Conservation (phyloP, 2,797 vertebrate genomes). For the Gymnothorax reevesii region DNA sequence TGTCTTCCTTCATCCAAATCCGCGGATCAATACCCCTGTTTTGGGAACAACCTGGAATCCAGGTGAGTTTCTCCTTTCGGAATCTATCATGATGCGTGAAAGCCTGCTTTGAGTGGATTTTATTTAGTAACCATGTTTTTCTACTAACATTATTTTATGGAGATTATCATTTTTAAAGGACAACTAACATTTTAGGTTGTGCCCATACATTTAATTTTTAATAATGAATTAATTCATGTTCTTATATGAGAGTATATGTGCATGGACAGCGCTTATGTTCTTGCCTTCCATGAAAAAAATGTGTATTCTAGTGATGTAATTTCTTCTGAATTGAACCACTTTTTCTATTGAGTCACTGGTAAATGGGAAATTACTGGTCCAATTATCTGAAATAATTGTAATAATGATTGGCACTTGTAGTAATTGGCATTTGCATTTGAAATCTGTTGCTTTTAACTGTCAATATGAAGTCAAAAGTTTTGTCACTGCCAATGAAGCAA, state of each 20-base stretch:
- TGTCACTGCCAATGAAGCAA: no score
- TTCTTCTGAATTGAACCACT: constrained; percentile 71
- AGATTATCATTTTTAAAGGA: background rate
- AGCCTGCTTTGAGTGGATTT: background rate
- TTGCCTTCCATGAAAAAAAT: constrained; percentile 77
- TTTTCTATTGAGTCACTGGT: no score
- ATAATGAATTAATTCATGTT: no score
- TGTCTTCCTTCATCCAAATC: constrained; percentile 97
- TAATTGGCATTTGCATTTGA: no score
- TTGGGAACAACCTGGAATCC: constrained; percentile 97
- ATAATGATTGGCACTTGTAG: no score
- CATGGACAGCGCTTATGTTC: constrained; percentile 46
- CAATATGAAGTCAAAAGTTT: no score
- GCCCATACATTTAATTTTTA: background rate
- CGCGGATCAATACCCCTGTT: constrained; percentile 95
- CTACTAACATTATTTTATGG: constrained; percentile 49
- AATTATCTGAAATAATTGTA: no score
- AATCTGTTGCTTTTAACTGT: no score
- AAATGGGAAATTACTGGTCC: no score
- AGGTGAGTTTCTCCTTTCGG: constrained; percentile 70
- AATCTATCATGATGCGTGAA: background rate
- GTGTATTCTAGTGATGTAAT: constrained; percentile 74
- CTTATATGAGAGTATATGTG: constrained; percentile 37
- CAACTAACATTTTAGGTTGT: background rate
- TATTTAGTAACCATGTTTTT: constrained; percentile 1